These are phyloP conservation scores for Trochalopteron elliotii DNA, from an alignment of 2,113 vertebrate genomes.

Conservation along the genomic window DNA sequence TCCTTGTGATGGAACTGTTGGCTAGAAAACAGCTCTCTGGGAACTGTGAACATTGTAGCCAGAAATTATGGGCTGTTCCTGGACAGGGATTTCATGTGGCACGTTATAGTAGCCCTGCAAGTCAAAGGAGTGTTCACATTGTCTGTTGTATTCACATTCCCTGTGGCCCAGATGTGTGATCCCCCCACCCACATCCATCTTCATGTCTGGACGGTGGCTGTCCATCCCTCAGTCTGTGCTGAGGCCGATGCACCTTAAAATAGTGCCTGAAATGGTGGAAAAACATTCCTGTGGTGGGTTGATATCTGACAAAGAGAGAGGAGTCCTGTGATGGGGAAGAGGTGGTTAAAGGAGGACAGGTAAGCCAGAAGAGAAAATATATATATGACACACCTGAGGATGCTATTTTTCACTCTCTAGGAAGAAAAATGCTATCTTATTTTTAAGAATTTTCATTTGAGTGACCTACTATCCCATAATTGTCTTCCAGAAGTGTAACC, in stretches of 20 bases:
- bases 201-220: neutral
- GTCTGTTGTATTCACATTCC: neutral
- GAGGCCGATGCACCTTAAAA: neutral
- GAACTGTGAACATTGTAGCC: neutral
- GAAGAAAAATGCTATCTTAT: neutral
- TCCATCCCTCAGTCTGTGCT: neutral
- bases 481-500: neutral
- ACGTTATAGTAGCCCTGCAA: rapidly evolving
- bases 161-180: neutral
- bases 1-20: neutral
- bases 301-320: neutral
- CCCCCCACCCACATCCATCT: rapidly evolving
- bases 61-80: neutral
- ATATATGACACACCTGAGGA: neutral
- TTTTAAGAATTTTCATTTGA: neutral
- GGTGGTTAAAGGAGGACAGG: neutral
- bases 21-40: neutral
- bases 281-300: neutral
- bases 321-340: neutral
- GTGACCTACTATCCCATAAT: neutral
- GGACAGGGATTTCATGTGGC: neutral
- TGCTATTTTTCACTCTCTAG: neutral
- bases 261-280: neutral
- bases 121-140: neutral
- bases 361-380: neutral